Evolutionary conservation across 2,888 invertebrate species (phyloP).

Genomic region (Drosophila quinaria): DNA sequence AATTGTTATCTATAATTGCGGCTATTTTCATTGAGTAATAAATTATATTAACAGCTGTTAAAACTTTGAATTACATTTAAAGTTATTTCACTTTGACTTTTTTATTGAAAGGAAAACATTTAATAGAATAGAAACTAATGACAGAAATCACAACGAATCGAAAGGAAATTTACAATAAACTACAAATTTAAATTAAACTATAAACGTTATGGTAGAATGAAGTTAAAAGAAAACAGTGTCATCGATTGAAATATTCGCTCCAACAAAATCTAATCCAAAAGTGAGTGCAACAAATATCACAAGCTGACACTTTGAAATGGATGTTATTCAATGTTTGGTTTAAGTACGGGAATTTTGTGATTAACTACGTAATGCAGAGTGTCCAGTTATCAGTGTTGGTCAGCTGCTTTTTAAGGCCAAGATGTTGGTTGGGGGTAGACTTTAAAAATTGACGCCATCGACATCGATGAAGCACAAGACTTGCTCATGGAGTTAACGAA

Average conservation of each 20-base stretch:
- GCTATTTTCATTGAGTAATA: background rate
- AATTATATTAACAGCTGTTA: background rate
- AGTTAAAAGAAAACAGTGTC: background rate
- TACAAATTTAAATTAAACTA: too few species aligned
- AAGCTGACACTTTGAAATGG: constrained; percentile 24
- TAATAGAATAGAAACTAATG: background rate
- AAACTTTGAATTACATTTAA: background rate
- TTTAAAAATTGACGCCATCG: constrained; percentile 27
- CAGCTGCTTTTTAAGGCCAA: constrained; percentile 37
- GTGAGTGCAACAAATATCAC: background rate
- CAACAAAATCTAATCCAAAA: constrained; percentile 5
- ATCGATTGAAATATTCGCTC: background rate
- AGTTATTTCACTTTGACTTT: background rate
- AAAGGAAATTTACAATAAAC: too few species aligned
- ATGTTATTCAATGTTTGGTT: constrained; percentile 18
- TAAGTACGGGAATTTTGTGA: constrained; percentile 24
- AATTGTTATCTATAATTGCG: constrained; percentile 7
- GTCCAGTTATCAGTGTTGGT: constrained; percentile 39
- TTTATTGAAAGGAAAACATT: background rate
- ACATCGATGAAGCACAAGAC: constrained; percentile 30
- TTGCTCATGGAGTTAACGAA: constrained; percentile 14
- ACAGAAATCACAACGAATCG: too few species aligned
- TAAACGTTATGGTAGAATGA: too few species aligned
- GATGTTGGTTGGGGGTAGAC: constrained; percentile 9
- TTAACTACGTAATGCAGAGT: constrained; percentile 21